Percentiles rank a stretch among this genome's conserved stretches.
Conservation (phyloP, 1,140 invertebrate genomes). For the Dinothrombium tinctorium region DNA sequence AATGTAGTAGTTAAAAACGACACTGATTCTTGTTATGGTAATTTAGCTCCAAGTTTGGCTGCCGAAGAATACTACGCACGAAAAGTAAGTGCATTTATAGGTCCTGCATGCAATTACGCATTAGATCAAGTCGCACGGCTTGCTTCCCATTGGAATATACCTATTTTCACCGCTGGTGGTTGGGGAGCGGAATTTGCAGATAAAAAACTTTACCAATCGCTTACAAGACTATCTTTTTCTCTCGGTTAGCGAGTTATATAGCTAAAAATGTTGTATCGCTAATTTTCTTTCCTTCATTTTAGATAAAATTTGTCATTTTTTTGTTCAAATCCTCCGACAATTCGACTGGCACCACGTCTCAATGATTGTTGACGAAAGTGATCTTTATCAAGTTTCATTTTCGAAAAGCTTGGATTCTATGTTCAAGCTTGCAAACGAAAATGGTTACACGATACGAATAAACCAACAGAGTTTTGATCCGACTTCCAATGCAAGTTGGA, state of each 20-base stretch:
- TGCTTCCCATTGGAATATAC: constrained; percentile 53
- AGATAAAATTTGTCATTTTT: constrained; percentile 48
- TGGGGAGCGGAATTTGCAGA: constrained; percentile 44
- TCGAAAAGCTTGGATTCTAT: constrained; percentile 12
- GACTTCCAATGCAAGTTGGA: no score
- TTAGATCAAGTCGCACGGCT: constrained; percentile 54
- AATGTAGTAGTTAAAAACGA: constrained; percentile 5
- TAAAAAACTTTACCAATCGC: constrained; percentile 54
- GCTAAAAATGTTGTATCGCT: no score
- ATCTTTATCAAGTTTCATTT: constrained; percentile 16
- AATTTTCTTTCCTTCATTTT: no score
- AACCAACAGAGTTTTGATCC: constrained; percentile 48
- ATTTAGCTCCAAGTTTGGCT: constrained; percentile 10
- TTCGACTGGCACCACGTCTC: constrained; percentile 62
- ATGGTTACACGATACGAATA: constrained; percentile 29
- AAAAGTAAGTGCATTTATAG: constrained; percentile 12
- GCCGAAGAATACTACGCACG: constrained; percentile 14
- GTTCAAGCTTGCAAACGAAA: no score
- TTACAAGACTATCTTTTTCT: constrained; percentile 54
- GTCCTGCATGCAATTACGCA: constrained; percentile 40
- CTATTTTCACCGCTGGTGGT: constrained; percentile 46
- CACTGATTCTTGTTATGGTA: constrained; percentile 7
- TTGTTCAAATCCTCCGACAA: constrained; percentile 28
- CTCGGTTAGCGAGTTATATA: constrained; percentile 18
- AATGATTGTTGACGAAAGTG: constrained; percentile 46